Base-by-base conservation (phyloP, 2,888 invertebrate species). In the Drosophila affinis region DNA sequence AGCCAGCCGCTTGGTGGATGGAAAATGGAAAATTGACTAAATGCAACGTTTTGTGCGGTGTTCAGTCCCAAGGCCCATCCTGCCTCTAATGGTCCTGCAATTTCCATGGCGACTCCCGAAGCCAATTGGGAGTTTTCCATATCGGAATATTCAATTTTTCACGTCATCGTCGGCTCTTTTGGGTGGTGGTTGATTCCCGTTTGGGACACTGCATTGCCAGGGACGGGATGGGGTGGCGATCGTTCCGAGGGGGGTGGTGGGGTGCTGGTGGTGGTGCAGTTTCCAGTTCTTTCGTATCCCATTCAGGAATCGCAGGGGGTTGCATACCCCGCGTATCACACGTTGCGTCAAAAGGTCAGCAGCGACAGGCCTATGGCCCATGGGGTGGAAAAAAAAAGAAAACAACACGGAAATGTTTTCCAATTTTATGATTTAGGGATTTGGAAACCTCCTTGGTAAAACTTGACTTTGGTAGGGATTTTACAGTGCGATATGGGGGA, bases 341-440 rank as follows among this genome's bases (percentile, higher is more conserved):
- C 71, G 79, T 85, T 82, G 67, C 80, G 80, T 82, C 83, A 82
- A 86, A 67, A 86, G 86, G 86, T 83, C 83, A 86, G 77, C 74
- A 39, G 14, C 12, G 9, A 4, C 34, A 2, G 2, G 45, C 46
- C 34, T 61, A 47, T 51, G 24, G 4, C 39, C 62, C 51, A 47
- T 44, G 52, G 74, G 75, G 61, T 73, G 60, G 58, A 27, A 27
- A 27, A 27, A 27, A 6, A 6, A 27, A 29, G 0, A 24, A 14
- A 44, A 44, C 21, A 9, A 9, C 12, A 39, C 17, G n/a, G 46
- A 53, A 73, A 72, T 64, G 58, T 72, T 68, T 54, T 56, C 71
- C 67, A 70, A 72, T 80, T 77, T 27, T 60, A 55, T 45, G 56
- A 65, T 69, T 56, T 65, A 34, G 49, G 34, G 47, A 54, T 29